Conservation (phyloP, 2,797 vertebrate species). For the Pelodytes ibericus region DNA sequence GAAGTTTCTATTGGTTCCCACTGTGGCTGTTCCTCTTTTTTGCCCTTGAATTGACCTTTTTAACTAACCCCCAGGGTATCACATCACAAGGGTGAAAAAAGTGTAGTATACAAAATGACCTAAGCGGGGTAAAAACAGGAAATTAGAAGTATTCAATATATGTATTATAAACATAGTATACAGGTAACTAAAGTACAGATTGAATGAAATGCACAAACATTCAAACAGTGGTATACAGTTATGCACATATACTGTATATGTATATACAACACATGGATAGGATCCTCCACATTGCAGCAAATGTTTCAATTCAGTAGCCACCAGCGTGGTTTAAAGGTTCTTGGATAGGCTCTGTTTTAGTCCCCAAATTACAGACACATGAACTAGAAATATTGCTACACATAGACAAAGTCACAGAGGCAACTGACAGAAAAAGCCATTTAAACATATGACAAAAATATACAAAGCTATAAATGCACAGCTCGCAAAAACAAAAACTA, state of each 20-base stretch:
- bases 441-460: no score
- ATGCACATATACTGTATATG: conserved; percentile 2
- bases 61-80: no score
- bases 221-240: conserved; percentile 14
- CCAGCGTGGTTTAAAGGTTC: not conserved
- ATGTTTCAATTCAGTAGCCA: not conserved
- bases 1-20: no score
- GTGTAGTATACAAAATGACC: not conserved
- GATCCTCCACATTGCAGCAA: conserved; percentile 43
- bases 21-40: no score
- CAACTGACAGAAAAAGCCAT: no score
- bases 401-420: no score
- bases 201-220: conserved; percentile 25
- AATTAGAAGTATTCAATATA: conserved; percentile 17
- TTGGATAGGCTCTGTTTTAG: conserved; percentile 32
- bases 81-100: no score
- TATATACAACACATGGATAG: conserved; percentile 45
- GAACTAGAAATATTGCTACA: not conserved
- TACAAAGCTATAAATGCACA: no score
- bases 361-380: conserved; percentile 13
- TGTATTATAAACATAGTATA: conserved; percentile 41
- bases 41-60: no score
- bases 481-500: no score
- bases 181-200: conserved; percentile 30
- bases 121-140: not conserved